Conservation (phyloP, 1,140 invertebrate genomes). For the Musca vetustissima region DNA sequence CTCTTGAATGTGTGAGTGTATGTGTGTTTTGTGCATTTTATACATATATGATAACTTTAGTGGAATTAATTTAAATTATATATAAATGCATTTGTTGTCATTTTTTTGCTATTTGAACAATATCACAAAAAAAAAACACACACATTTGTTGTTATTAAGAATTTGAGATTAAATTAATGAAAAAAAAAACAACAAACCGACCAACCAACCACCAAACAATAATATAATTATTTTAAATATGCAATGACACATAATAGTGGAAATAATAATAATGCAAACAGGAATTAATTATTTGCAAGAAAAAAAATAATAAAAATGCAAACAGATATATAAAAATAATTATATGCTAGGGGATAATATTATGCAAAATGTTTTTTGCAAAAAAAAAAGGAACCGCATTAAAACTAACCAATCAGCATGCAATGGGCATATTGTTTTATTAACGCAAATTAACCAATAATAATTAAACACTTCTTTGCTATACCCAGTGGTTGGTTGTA, state of each 20-base stretch:
- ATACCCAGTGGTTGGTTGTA: too few relatives aligned
- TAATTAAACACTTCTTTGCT: neutral
- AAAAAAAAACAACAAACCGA: too few relatives aligned
- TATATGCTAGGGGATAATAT: too few relatives aligned
- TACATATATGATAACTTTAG: constrained; percentile 16
- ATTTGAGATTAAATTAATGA: constrained; percentile 24
- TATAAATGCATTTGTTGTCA: neutral
- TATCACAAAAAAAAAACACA: neutral
- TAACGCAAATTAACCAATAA: constrained; percentile 16
- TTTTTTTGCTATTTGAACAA: too few relatives aligned
- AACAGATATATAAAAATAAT: too few relatives aligned
- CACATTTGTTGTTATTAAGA: constrained; percentile 14
- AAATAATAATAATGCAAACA: constrained; percentile 7
- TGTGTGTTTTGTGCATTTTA: constrained; percentile 5
- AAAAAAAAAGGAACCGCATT: too few relatives aligned
- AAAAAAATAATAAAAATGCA: neutral
- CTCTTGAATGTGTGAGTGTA: neutral
- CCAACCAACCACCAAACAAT: constrained; percentile 9
- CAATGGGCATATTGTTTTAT: neutral
- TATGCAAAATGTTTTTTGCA: too few relatives aligned
- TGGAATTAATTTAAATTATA: constrained; percentile 24
- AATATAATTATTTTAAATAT: constrained; percentile 25
- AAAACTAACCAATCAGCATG: constrained; percentile 11
- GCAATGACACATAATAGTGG: constrained; percentile 21
- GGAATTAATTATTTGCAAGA: constrained; percentile 18